Base-by-base conservation (phyloP, 2,797 vertebrate genomes). In the Chromobotia macracanthus region DNA sequence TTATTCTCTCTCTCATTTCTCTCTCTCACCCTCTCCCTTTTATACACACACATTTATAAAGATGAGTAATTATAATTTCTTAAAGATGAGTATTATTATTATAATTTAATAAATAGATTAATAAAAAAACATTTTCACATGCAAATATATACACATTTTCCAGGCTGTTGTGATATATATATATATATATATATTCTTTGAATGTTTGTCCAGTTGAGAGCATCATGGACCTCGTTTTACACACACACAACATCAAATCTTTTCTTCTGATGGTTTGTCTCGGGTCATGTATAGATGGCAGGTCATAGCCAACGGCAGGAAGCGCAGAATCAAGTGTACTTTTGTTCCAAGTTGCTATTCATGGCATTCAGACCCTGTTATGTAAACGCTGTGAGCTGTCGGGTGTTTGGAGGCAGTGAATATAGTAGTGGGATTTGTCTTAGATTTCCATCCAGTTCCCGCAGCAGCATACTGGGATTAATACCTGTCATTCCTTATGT, bases 371-470 rank as follows among this genome's bases (percentile, higher is more conserved):
- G 25, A 18, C 50, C 50, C 11, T 23, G 58, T 60, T 60, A 60
- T 60, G 61, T 38, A 64, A 35, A 64, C 61, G 35, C 61, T 38
- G 25, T 3, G 28, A n/a, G 31, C 61, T 38, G 18, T 64, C 31
- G 58, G 58, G 18, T 44, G 25, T 67, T 80, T 31, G 50, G 66
- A 50, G 25, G 25, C 35, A n/a, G 23, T 41, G 61, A 76, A 44
- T 68, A 3, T 6, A 58, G 18, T 16, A 51, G 60, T 74, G 44
- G 77, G 1, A 79, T 83, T 82, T 80, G 70, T 58, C 83, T 87
- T 71, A 28, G 50, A 71, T 71, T 44, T 44, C 56, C 28, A 8
- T 41, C 28, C 31, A 19, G 15, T 71, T 63, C 76, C 70, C 55
- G 31, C 19, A n/a, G 56, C 63, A 44, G 61, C 35, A 41, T n/a